Evolutionary conservation across 1,140 invertebrate species (phyloP), one percentile per base, ranked within the genome.

Genomic region (Venustaconcha ellipsiformis): DNA sequence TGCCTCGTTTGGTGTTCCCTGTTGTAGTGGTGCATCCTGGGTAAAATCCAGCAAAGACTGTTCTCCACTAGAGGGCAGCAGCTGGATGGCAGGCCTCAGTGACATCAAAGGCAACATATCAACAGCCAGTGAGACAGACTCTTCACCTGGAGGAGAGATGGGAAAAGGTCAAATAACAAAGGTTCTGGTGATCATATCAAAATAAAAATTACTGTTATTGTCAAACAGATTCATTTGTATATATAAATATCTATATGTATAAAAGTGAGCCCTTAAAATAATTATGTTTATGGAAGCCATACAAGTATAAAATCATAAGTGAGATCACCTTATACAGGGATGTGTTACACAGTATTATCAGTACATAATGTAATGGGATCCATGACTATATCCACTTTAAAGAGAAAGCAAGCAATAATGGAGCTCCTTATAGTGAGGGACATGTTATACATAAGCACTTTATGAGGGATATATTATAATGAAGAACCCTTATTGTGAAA

Each of bases 91-190:
- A 48, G 23, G 18, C 8, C 30, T 74, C 65, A 63, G 66, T 74
- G 2, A 67, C 57, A 8, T 68, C 20, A 11, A 74, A 13, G 17
- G 58, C 67, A 14, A 30, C 37, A 23, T 60, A 63, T 26, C 64
- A 74, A 18, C 64, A 60, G 55, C 69, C 72, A 26, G 67, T 20
- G 14, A n/a, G n/a, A 30, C 56, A 23, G 37, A 48, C 65, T 74
- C 60, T 48, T 66, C 65, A 67, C 57, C 65, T 67, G 65, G n/a
- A 55, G 26, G 17, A 12, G 59, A 62, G 18, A 62, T n/a, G 23
- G 18, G 59, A 14, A 18, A 23, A 23, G 59, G 18, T n/a, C 23
- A 23, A 62, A 62, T 8, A 8, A 6, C 13, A 8, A 3, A n/a
- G 3, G 17, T 60, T 62, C 23, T n/a, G 18, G 18, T 23, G 23